Conservation (phyloP, 2,888 invertebrate species). For the Anaspis maculata region DNA sequence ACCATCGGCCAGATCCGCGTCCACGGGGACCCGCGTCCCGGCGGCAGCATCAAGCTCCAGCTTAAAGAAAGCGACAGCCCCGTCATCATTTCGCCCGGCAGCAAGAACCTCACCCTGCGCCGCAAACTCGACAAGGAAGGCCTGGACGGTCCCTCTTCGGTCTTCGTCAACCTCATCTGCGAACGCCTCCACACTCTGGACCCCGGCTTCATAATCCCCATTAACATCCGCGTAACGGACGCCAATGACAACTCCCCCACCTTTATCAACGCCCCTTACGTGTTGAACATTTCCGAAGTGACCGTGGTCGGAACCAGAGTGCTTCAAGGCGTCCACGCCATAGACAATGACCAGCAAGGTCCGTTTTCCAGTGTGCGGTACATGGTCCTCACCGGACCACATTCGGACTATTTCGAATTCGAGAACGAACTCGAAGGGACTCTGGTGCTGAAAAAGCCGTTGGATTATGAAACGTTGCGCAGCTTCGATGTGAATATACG, state of each 20-base stretch:
- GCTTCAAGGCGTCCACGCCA: constrained; percentile 59
- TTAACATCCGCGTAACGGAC: constrained; percentile 79
- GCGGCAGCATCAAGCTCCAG: constrained; percentile 70
- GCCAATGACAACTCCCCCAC: constrained; percentile 85
- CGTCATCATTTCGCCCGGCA: constrained; percentile 64
- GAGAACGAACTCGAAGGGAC: constrained; percentile 80
- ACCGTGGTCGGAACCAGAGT: constrained; percentile 62
- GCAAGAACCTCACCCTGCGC: constrained; percentile 72
- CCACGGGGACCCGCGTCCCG: constrained; percentile 68
- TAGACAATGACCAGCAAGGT: constrained; percentile 80
- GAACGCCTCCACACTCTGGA: constrained; percentile 61
- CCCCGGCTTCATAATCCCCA: constrained; percentile 68
- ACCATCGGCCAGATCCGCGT: constrained; percentile 72
- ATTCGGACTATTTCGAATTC: constrained; percentile 75
- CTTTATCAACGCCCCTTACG: constrained; percentile 75
- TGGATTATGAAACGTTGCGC: constrained; percentile 75
- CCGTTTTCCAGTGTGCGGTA: constrained; percentile 83
- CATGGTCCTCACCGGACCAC: constrained; percentile 67
- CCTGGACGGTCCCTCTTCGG: constrained; percentile 70
- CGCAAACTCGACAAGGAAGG: constrained; percentile 80
- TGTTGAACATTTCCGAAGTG: constrained; percentile 76
- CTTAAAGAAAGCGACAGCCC: constrained; percentile 75
- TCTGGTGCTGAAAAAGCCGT: constrained; percentile 65
- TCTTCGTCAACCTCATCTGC: constrained; percentile 80
- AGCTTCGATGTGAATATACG: constrained; percentile 70